These are phyloP conservation scores for Agapornis canus DNA, from an alignment of 2,797 vertebrate species.

Conservation along the genomic window DNA sequence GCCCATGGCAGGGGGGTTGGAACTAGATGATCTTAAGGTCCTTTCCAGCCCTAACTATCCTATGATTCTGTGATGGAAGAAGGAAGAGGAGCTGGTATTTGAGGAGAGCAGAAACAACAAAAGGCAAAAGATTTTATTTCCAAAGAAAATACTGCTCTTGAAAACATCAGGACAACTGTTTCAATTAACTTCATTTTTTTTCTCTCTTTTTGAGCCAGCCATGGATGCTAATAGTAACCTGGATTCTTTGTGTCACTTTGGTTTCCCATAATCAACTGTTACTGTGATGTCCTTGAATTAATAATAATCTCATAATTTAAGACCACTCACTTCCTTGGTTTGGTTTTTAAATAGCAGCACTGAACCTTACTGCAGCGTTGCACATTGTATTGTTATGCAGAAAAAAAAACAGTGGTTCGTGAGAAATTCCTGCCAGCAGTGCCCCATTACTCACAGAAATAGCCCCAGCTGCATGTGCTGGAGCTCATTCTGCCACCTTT, in stretches of 20 bases:
- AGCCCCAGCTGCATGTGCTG: rapidly evolving
- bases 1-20: too few relatives aligned
- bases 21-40: too few relatives aligned
- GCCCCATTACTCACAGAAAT: neutral
- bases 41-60: too few relatives aligned
- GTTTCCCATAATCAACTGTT: neutral
- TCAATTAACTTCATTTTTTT: neutral
- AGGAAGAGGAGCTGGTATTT: neutral
- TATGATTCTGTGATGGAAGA: neutral
- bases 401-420: neutral
- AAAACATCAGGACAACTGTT: neutral
- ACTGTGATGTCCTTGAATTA: neutral
- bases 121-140: neutral
- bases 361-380: neutral
- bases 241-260: neutral
- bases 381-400: neutral
- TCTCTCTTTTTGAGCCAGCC: neutral
- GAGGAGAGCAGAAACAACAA: neutral
- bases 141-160: neutral
- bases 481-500: neutral
- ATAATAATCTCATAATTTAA: neutral
- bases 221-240: neutral
- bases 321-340: neutral
- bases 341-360: neutral
- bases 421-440: neutral